Conservation (phyloP, 1,140 invertebrate genomes). For the Bradynema listronoti region DNA sequence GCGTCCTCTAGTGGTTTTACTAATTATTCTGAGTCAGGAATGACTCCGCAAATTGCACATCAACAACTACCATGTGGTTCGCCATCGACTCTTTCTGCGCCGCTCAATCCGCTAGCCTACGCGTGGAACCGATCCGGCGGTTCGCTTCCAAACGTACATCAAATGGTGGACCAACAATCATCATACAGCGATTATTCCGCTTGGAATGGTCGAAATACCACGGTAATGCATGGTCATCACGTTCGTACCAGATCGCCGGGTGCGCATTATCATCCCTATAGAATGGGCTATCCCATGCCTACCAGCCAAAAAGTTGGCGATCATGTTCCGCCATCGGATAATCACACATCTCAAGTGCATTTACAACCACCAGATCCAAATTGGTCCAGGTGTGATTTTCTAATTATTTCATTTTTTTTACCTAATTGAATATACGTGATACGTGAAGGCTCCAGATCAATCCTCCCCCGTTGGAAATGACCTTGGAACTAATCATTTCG, state of each 20-base stretch:
- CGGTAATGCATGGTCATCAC: not conserved
- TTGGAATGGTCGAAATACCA: conserved; percentile 24
- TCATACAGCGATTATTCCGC: conserved; percentile 8
- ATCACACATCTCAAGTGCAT: conserved; percentile 12
- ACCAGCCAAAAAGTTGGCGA: conserved; percentile 15
- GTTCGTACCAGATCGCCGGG: conserved; percentile 38
- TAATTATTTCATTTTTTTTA: too few species aligned
- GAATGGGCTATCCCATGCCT: conserved; percentile 1
- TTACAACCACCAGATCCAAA: conserved; percentile 33
- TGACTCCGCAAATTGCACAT: conserved; percentile 13
- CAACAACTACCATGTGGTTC: conserved; percentile 5
- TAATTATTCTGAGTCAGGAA: too few species aligned
- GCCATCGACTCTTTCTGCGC: conserved; percentile 3
- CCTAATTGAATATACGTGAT: too few species aligned
- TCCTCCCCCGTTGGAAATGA: too few species aligned
- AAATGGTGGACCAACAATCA: conserved; percentile 41
- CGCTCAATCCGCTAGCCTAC: conserved; percentile 23
- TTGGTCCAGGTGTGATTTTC: conserved; percentile 30
- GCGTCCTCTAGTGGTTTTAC: too few species aligned
- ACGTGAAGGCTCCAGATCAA: too few species aligned
- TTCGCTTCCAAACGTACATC: conserved; percentile 47
- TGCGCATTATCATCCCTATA: conserved; percentile 41
- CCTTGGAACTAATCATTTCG: too few species aligned
- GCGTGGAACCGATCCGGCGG: conserved; percentile 32
- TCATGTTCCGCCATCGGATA: conserved; percentile 17